Percentiles rank a stretch among this genome's conserved stretches.
Conservation (phyloP, 2,888 invertebrate genomes). For the Platypus cylindrus region DNA sequence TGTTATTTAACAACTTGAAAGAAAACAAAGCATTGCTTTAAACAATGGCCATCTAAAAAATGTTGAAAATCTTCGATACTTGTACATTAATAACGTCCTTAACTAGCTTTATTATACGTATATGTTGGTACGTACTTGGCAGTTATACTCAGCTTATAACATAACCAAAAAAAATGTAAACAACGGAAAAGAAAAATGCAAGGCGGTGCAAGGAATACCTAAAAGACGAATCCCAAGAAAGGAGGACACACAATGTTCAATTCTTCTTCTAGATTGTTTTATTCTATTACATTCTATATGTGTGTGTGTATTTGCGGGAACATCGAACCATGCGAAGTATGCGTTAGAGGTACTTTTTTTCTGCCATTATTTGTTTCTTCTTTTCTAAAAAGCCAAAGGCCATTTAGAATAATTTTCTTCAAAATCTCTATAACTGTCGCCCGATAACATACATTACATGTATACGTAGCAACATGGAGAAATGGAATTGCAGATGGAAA, state of each 20-base stretch:
- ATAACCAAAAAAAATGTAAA: conserved; percentile 15
- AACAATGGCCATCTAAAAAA: conserved; percentile 11
- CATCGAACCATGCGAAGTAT: conserved; percentile 9
- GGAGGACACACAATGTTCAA: conserved; percentile 19
- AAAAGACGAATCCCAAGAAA: conserved; percentile 9
- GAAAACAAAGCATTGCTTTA: conserved; percentile 5
- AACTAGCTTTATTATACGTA: conserved; percentile 10
- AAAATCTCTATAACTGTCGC: conserved; percentile 18
- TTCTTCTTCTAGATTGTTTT: too few relatives aligned
- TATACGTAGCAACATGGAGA: too few relatives aligned
- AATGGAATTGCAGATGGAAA: too few relatives aligned
- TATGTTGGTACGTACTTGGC: conserved; percentile 8
- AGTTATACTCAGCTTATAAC: conserved; percentile 8
- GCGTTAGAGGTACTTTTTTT: too few relatives aligned
- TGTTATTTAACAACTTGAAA: too few relatives aligned
- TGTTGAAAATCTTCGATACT: conserved; percentile 8
- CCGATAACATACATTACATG: conserved; percentile 2
- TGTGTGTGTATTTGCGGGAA: conserved; percentile 12
- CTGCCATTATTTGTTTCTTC: too few relatives aligned
- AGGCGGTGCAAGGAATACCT: conserved; percentile 11
- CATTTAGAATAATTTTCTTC: conserved; percentile 19
- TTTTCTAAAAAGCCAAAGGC: conserved; percentile 17
- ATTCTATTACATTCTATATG: too few relatives aligned
- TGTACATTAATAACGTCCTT: conserved; percentile 12
- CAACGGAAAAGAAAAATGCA: not conserved